These are phyloP conservation scores for Tricholauxania praeusta DNA, from an alignment of 2,888 invertebrate genomes.

Conservation along the genomic window DNA sequence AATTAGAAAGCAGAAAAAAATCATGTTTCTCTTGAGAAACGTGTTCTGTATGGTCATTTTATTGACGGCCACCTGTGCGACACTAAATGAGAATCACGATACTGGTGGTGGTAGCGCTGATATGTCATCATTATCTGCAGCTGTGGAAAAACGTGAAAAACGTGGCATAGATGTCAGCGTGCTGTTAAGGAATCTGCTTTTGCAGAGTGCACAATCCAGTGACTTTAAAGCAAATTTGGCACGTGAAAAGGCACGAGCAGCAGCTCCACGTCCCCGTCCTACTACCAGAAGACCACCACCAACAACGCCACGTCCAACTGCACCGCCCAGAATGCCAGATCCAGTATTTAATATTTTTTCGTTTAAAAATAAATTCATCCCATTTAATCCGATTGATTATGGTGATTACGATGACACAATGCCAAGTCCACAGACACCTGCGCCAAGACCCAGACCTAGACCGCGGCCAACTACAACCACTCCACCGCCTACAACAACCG, in stretches of 20 bases:
- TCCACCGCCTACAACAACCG: background rate
- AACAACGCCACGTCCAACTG: slow-evolving; percentile 11
- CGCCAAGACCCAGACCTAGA: background rate
- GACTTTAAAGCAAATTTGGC: slow-evolving; percentile 50
- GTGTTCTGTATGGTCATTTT: background rate
- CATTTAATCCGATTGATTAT: slow-evolving; percentile 2
- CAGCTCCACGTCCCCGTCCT: slow-evolving; percentile 28
- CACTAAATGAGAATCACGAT: background rate
- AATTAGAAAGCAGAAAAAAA: background rate
- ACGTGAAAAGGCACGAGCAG: slow-evolving; percentile 27
- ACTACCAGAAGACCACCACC: slow-evolving; percentile 17
- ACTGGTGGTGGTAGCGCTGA: background rate
- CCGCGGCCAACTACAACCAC: slow-evolving; percentile 27
- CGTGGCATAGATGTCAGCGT: slow-evolving; percentile 56
- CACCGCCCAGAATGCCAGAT: slow-evolving; percentile 1
- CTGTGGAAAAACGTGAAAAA: slow-evolving; percentile 46
- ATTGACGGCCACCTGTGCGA: background rate
- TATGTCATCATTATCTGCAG: background rate
- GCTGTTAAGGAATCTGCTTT: slow-evolving; percentile 56
- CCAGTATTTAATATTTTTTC: slow-evolving; percentile 8
- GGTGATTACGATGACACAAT: background rate
- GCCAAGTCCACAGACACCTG: background rate
- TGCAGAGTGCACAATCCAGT: slow-evolving; percentile 58
- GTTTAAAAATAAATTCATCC: background rate
- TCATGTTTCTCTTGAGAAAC: slow-evolving; percentile 1